A percentile compares a stretch with the other conserved stretches of the same genome.
phyloP scores from a whole-genome alignment of 2,797 vertebrate genomes.

The Danio aesculapii region DNA sequence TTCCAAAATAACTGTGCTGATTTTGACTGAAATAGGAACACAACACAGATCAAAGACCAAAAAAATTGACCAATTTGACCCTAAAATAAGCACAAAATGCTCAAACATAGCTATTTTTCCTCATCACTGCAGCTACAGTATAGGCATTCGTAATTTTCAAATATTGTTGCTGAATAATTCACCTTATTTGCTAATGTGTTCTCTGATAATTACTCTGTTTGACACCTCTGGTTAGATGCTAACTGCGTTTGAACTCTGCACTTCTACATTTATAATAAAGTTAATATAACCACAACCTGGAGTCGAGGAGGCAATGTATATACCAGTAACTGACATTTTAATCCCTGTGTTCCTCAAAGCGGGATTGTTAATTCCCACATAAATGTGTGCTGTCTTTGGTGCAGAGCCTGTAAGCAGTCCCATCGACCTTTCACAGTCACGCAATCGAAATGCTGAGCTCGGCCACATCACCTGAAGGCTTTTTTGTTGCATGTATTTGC shows the following conservation, averaged over 20 bases:
- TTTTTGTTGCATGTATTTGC: constrained; percentile 40
- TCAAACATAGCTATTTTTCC: too few species aligned
- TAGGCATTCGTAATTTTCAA: too few species aligned
- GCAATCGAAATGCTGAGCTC: background rate
- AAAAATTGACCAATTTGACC: too few species aligned
- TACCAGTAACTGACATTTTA: constrained; percentile 10
- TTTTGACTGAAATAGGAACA: too few species aligned
- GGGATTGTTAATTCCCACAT: constrained; percentile 15
- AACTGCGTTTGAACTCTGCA: background rate
- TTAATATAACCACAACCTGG: background rate
- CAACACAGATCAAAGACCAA: too few species aligned
- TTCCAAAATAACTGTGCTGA: too few species aligned
- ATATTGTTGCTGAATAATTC: background rate
- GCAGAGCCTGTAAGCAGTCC: constrained; percentile 9
- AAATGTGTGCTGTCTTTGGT: constrained; percentile 6
- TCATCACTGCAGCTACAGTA: background rate
- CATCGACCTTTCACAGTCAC: constrained; percentile 22
- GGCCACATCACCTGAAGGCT: constrained; percentile 19
- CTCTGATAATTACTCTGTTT: background rate
- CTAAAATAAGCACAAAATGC: too few species aligned
- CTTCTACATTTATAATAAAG: background rate
- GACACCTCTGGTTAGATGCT: background rate
- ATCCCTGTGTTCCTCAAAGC: constrained; percentile 27
- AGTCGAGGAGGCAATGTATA: background rate
- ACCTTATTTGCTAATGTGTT: background rate